phyloP scores from a whole-genome alignment of 2,113 vertebrate genomes.

The Nanorana parkeri region DNA sequence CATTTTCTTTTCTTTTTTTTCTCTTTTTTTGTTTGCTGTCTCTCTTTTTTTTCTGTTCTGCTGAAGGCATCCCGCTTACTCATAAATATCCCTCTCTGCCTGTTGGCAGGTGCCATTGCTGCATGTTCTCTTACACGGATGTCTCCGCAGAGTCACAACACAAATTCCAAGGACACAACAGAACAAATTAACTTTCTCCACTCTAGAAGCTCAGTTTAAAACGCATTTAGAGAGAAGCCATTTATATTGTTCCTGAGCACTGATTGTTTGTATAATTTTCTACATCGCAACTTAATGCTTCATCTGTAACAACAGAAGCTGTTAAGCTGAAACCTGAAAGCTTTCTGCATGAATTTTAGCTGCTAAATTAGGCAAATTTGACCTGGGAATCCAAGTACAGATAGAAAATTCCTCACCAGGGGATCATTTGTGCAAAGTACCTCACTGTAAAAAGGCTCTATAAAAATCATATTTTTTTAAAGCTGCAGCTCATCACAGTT shows the following conservation, averaged over 20 bases:
- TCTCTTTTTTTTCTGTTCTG: no score
- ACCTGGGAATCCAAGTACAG: constrained; percentile 58
- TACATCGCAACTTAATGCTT: constrained; percentile 54
- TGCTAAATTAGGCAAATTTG: constrained; percentile 58
- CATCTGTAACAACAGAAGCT: constrained; percentile 56
- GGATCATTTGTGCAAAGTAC: constrained; percentile 52
- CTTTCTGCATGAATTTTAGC: constrained; percentile 54
- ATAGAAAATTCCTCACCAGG: constrained; percentile 52
- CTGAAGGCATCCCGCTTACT: no score
- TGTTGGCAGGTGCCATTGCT: background rate
- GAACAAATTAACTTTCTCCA: constrained; percentile 39
- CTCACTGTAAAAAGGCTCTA: constrained; percentile 55
- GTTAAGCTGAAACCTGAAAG: constrained; percentile 55
- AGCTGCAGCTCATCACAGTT: constrained; percentile 42
- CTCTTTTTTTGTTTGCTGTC: no score
- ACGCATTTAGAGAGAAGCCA: constrained; percentile 40
- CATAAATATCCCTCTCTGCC: no score
- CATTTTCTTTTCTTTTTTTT: no score
- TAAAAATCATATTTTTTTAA: constrained; percentile 55
- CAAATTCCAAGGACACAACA: constrained; percentile 47
- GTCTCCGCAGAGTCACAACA: background rate
- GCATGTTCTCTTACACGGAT: background rate
- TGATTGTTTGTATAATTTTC: constrained; percentile 58
- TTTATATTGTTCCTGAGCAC: constrained; percentile 52
- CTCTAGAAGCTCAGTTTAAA: constrained; percentile 5